Evolutionary conservation across 2,888 invertebrate species (phyloP), one percentile per base, ranked within the genome.

Genomic region (Leucophora obtusa): DNA sequence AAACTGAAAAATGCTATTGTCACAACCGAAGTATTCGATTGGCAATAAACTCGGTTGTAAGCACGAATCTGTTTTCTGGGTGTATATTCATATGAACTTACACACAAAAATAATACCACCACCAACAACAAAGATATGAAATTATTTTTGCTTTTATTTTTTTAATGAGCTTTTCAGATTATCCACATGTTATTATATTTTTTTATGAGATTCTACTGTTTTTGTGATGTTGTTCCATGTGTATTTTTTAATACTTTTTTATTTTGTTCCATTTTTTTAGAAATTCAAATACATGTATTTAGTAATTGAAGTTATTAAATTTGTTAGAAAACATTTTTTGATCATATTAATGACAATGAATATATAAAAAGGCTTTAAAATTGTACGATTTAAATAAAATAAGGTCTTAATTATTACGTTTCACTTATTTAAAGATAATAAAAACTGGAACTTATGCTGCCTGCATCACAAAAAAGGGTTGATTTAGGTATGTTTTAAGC

Each of bases 121-220:
- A 62, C 10, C 35, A 56, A 8, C 59, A 47, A 18, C 56, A 70
- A 50, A 72, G 60, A 50, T 63, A 60, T 71, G 18, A 56, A 58
- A 33, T 69, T 35, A 69, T 60, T 74, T 75, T 68, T 80, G 66
- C 72, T 80, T 80, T 63, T 69, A 70, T 66, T 77, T 81, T n/a
- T 65, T 77, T 70, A 81, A 81, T 81, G 77, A 73, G 77, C 69
- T 81, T 81, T 81, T 66, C 69, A 59, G 77, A 81, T 81, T 73
- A 81, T 81, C 77, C 81, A 77, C 66, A 77, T 81, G 81, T 77
- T 73, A 38, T 76, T 70, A 77, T 73, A 65, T 65, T 69, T 50
- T 54, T 68, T 65, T 69, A 18, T 10, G 24, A 47, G 65, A n/a
- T 60, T 24, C 17, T n/a, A 5, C 17, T 43, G 47, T 8, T 54